phyloP scores from a whole-genome alignment of 2,113 vertebrate species.

The Neotoma lepida region DNA sequence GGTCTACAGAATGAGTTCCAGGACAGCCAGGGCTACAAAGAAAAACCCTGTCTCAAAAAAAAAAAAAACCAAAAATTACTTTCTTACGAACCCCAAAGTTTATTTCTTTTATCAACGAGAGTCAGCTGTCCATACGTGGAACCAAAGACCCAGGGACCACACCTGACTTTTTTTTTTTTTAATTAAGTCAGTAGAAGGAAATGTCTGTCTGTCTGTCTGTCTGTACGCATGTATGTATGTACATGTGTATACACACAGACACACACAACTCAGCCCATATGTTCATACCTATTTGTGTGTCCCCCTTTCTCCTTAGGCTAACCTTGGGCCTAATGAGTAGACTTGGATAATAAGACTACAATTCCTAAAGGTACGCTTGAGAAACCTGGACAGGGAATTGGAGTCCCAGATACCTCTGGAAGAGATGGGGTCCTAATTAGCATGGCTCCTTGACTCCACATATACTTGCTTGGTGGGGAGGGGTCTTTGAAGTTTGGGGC shows the following conservation, averaged over 20 bases:
- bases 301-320: background rate
- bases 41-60: background rate
- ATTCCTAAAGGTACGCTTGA: slow-evolving; percentile 53
- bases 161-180: background rate
- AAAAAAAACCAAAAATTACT: background rate
- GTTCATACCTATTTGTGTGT: background rate
- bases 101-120: slow-evolving; percentile 33
- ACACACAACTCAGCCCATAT: background rate
- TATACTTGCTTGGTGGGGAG: slow-evolving; percentile 7
- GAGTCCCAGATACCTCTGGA: background rate
- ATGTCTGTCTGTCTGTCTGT: background rate
- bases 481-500: background rate
- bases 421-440: background rate
- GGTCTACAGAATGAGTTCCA: background rate
- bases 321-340: background rate
- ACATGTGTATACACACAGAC: no score
- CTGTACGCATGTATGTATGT: background rate
- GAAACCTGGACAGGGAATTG: slow-evolving; percentile 41
- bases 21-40: background rate
- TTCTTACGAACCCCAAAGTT: slow-evolving; percentile 23
- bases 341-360: slow-evolving; percentile 25
- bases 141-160: slow-evolving; percentile 31
- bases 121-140: background rate
- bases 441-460: background rate
- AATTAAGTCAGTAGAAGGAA: slow-evolving; percentile 4